phyloP scores from a whole-genome alignment of 2,888 invertebrate species.

The Cryptus armator region DNA sequence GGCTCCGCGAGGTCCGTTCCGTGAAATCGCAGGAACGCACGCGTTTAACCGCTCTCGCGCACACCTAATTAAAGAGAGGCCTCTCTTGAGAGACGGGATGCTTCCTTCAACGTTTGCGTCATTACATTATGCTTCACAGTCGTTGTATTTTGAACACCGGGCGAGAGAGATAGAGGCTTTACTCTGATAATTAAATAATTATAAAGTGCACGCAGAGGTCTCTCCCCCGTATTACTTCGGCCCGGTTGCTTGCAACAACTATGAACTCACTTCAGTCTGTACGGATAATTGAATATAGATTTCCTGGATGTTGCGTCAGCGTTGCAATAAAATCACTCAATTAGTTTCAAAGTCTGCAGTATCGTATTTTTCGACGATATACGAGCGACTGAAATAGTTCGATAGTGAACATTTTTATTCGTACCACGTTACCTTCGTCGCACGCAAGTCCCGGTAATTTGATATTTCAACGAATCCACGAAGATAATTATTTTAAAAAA shows the following conservation, averaged over 20 bases:
- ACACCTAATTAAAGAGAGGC: constrained; percentile 73
- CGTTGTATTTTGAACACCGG: constrained; percentile 49
- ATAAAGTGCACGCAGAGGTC: constrained; percentile 63
- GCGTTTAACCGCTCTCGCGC: constrained; percentile 68
- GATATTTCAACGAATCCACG: neutral
- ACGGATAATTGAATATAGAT: constrained; percentile 52
- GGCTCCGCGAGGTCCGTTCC: constrained; percentile 69
- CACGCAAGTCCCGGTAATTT: neutral
- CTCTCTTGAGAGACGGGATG: constrained; percentile 45
- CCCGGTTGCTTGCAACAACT: constrained; percentile 37
- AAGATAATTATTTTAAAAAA: constrained; percentile 1
- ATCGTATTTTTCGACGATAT: no score
- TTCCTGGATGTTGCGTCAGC: constrained; percentile 7
- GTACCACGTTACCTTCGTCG: no score
- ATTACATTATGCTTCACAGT: constrained; percentile 59
- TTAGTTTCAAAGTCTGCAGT: neutral
- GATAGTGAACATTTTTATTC: no score
- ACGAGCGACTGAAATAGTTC: no score
- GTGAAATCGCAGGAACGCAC: constrained; percentile 78
- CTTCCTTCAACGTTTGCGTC: constrained; percentile 64
- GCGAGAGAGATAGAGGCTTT: constrained; percentile 41
- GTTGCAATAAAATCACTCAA: constrained; percentile 1
- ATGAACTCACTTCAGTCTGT: constrained; percentile 21
- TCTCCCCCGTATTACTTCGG: constrained; percentile 50
- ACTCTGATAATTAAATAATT: constrained; percentile 67